Percentiles rank a stretch among this genome's conserved stretches.
Evolutionary conservation across 2,888 invertebrate genomes (phyloP).

Genomic region (Ophion obscuratus): DNA sequence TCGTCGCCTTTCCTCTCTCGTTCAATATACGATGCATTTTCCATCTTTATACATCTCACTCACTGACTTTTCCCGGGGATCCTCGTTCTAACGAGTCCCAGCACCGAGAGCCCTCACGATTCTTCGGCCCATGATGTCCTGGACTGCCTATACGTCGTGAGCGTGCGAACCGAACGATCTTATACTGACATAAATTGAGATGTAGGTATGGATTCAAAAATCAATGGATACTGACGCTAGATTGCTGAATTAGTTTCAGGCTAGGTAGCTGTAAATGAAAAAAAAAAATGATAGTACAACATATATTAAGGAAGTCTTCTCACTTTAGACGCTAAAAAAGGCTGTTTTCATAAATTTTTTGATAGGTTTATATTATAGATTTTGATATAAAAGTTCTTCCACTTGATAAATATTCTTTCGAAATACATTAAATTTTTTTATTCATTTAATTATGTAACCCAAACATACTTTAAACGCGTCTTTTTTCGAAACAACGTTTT

Average conservation of each 20-base stretch:
- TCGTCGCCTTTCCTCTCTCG: slow-evolving; percentile 58
- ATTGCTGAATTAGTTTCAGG: background rate
- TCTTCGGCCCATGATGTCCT: background rate
- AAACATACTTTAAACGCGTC: too few relatives aligned
- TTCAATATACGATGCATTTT: slow-evolving; percentile 47
- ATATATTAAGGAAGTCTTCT: background rate
- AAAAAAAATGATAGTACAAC: background rate
- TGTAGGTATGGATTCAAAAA: background rate
- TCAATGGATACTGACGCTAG: background rate
- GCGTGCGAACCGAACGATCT: too few relatives aligned
- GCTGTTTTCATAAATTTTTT: too few relatives aligned
- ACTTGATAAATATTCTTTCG: too few relatives aligned
- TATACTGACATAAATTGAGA: background rate
- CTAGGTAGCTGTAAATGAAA: background rate
- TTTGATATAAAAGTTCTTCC: too few relatives aligned
- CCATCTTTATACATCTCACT: background rate
- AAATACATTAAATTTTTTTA: too few relatives aligned
- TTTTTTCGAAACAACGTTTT: too few relatives aligned
- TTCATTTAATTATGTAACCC: too few relatives aligned
- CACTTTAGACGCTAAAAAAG: too few relatives aligned
- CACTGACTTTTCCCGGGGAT: slow-evolving; percentile 16
- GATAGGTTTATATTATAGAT: too few relatives aligned
- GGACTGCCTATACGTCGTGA: background rate
- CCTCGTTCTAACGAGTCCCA: background rate
- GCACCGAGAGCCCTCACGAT: background rate